Evolutionary conservation across 2,113 vertebrate species (phyloP), one percentile per base, ranked within the genome.

Genomic region (Galemys pyrenaicus): DNA sequence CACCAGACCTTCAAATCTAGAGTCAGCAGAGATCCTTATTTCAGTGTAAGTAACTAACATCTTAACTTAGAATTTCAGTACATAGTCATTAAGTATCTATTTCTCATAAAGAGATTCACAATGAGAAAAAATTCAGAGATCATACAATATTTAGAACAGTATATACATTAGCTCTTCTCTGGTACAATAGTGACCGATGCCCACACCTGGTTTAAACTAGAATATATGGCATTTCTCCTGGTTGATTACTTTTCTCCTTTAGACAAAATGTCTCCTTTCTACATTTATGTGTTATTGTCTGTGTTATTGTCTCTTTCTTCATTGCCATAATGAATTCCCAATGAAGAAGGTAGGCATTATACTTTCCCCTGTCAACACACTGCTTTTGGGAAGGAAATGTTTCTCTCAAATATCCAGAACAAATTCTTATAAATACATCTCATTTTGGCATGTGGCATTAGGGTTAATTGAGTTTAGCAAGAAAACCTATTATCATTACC

Each of bases 31-130:
- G 37, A 4, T 1, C 1, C 4, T 20, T 12, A 78, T 82, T 90
- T 95, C 41, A 32, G 10, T 67, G 78, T 68, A 64, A 89, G 22
- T 2, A 30, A 67, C 22, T 88, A 4, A 84, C 65, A 67, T 73
- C 17, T 79, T 79, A 41, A 19, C 51, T 60, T 65, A 64, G 13
- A 77, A 84, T 67, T 81, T 90, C 19, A 30, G 26, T 70, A 78
- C 7, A 58, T 77, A 77, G 77, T 19, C 8, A 37, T 68, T 92
- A 60, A 65, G 37, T 15, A 71, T 28, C 2, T 56, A 8, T 58
- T 70, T 93, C 30, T 28, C 26, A 49, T 28, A 56, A 74, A 88
- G 28, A 82, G 1, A 32, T 35, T 13, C 10, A 4, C 4, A 28
- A 10, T 51, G 39, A 39, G 54, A 77, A 62, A 15, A 30, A 12